phyloP scores from a whole-genome alignment of 2,113 vertebrate species.

The Plecotus auritus region DNA sequence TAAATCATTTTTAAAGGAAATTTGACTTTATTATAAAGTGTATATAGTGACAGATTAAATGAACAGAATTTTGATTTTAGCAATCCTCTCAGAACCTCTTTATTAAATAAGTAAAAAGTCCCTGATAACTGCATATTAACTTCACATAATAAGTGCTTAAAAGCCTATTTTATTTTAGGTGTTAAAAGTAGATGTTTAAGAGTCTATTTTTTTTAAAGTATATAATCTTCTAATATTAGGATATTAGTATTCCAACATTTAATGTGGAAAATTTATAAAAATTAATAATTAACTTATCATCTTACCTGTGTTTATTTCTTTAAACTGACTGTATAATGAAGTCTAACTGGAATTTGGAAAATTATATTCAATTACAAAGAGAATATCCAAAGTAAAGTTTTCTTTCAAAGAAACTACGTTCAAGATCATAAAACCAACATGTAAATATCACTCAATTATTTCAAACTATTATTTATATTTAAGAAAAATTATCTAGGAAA shows the following conservation, averaged over 20 bases:
- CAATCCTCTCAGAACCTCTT: neutral
- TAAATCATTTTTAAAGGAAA: slow-evolving; percentile 23
- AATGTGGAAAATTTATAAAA: neutral
- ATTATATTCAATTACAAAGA: neutral
- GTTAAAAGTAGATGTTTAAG: neutral
- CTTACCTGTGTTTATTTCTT: neutral
- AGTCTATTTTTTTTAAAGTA: neutral
- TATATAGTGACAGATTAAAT: neutral
- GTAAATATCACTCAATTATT: neutral
- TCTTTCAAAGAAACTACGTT: slow-evolving; percentile 21
- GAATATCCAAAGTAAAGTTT: neutral
- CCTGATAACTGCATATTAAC: neutral
- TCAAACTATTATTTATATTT: neutral
- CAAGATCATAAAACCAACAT: neutral
- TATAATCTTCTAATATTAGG: neutral
- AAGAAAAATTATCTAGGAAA: neutral
- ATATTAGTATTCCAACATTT: neutral
- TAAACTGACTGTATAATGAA: neutral
- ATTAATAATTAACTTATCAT: neutral
- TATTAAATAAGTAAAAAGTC: neutral
- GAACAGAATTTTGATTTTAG: neutral
- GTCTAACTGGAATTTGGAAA: neutral
- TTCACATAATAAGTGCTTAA: neutral
- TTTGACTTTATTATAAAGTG: neutral
- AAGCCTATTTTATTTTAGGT: neutral